These are phyloP conservation scores for Strigamia transsilvanica DNA, from an alignment of 2,888 invertebrate genomes.

Conservation along the genomic window DNA sequence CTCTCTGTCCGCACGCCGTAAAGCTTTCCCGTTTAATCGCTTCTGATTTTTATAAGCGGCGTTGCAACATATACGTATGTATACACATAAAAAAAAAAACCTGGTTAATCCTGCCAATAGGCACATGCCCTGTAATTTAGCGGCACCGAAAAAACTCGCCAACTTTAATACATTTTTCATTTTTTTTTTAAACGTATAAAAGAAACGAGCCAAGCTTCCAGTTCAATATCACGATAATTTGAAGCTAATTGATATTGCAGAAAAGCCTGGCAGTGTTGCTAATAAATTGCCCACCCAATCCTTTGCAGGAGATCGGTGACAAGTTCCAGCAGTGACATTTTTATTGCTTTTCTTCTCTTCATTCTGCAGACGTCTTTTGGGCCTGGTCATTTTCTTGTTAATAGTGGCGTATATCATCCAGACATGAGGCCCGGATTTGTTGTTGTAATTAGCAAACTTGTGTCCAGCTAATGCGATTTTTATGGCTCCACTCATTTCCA, in stretches of 20 bases:
- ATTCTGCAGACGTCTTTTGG: slow-evolving; percentile 20
- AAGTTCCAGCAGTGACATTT: slow-evolving; percentile 19
- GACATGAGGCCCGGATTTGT: slow-evolving; percentile 38
- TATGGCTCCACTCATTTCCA: slow-evolving; percentile 32
- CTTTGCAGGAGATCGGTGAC: slow-evolving; percentile 13
- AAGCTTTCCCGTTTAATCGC: too few species aligned
- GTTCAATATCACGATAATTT: slow-evolving; percentile 25
- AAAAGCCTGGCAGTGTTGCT: slow-evolving; percentile 23
- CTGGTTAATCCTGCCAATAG: slow-evolving; percentile 8
- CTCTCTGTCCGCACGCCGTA: too few species aligned
- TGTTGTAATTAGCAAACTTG: slow-evolving; percentile 39
- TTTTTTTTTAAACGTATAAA: background rate
- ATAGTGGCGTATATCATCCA: slow-evolving; percentile 39
- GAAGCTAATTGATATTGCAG: slow-evolving; percentile 40
- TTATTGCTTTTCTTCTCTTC: slow-evolving; percentile 33
- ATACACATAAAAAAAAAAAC: background rate
- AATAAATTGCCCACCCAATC: slow-evolving; percentile 27
- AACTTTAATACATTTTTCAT: too few species aligned
- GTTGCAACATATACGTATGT: too few species aligned
- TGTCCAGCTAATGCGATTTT: slow-evolving; percentile 36
- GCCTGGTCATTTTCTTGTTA: slow-evolving; percentile 35
- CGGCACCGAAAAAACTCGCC: background rate
- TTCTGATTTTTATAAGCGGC: too few species aligned
- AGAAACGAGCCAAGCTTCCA: background rate
- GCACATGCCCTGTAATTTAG: background rate